These are phyloP conservation scores for Dryococelus australis DNA, from an alignment of 2,888 invertebrate genomes.

Conservation along the genomic window DNA sequence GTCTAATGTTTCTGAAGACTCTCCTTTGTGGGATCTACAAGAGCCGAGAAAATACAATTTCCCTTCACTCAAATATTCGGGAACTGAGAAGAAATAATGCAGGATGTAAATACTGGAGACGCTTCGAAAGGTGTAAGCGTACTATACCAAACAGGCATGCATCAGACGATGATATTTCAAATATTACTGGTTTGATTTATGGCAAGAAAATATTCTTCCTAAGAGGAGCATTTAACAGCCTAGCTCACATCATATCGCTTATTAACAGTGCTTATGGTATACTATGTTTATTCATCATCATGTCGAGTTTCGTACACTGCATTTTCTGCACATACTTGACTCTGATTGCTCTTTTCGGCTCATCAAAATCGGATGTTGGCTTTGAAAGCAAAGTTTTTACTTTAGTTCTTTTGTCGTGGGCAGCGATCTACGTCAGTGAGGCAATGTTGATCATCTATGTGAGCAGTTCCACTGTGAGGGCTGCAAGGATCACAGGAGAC, in stretches of 20 bases:
- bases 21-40: neutral
- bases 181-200: neutral
- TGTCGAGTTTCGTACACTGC: neutral
- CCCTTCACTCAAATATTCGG: neutral
- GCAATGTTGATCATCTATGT: neutral
- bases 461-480: neutral
- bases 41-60: neutral
- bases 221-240: neutral
- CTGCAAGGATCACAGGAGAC: neutral
- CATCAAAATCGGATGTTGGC: fast-evolving
- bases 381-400: neutral
- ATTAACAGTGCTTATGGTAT: neutral
- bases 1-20: neutral
- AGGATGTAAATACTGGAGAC: neutral
- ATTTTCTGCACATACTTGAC: neutral
- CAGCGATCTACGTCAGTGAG: neutral
- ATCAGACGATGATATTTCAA: too few relatives aligned
- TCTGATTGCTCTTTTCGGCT: neutral
- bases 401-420: neutral
- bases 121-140: too few relatives aligned
- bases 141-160: too few relatives aligned
- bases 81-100: neutral
- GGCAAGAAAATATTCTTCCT: neutral
- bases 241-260: neutral
- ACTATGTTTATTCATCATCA: neutral